Evolutionary conservation across 1,140 invertebrate species (phyloP), one percentile per base, ranked within the genome.

Genomic region (Carcinoscorpius rotundicauda): DNA sequence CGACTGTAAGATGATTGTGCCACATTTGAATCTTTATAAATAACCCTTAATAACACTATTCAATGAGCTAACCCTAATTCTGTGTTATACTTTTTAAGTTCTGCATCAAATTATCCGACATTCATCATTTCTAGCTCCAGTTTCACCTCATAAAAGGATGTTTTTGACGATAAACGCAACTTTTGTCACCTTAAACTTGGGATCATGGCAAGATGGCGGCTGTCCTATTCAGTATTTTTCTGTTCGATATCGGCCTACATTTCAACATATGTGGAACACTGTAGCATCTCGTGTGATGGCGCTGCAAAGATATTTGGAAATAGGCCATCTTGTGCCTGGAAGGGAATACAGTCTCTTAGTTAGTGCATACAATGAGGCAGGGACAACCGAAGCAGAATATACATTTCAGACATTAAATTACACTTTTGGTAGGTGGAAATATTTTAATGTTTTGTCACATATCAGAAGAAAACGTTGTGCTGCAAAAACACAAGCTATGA

Each of bases 231-330:
- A 72, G 6, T 79, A 79, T 61, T 84, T 81, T 70, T 77, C 77
- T 52, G 74, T 84, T 4, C 76, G 76, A 56, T 80, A 81, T 61
- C 93, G 94, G 77, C 90, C 80, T 9, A 78, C 78, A 60, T 80
- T 74, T 72, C 76, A 69, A 80, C 80, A 71, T 65, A 90, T 93
- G 81, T 94, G 91, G 91, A 93, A 87, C 71, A 88, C 93, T 75
- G 89, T 93, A 52, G 67, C 51, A 74, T 66, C 75, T 69, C 64
- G 56, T 48, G 67, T 68, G 5, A 57, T 56, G 0, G 48, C 61
- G 4, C 50, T 62, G 8, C 51, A 58, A 49, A 59, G 62, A 5
- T 58, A 51, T 11, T 55, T 49, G 2, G 60, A 60, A 4, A 10
- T 70, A 0, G 61, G 64, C n/a, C 69, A 63, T 5, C 53, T 70